Percentiles rank a stretch among this genome's conserved stretches.
Evolutionary conservation across 1,140 invertebrate species (phyloP).

Genomic region (Drosophila athabasca): DNA sequence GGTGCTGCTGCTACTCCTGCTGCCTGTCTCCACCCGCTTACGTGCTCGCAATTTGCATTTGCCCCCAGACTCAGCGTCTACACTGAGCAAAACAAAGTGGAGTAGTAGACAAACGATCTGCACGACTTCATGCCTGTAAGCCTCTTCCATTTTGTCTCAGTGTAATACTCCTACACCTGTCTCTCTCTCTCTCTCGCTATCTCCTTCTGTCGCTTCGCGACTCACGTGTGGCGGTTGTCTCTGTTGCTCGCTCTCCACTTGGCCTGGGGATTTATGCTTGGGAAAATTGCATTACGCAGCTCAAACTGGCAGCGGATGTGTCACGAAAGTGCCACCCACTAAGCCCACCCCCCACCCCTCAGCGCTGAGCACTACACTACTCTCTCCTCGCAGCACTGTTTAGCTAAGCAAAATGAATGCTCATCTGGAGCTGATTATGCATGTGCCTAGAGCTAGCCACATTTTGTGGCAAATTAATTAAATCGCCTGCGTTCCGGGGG

Average conservation of each 20-base stretch:
- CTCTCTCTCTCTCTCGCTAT: not conserved
- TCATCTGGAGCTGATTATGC: conserved; percentile 56
- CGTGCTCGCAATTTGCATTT: conserved; percentile 66
- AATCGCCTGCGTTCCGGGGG: conserved; percentile 38
- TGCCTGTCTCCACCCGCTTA: conserved; percentile 57
- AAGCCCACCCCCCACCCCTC: not conserved
- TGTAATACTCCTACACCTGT: not conserved
- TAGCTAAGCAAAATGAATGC: conserved; percentile 1
- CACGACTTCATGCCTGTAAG: no score
- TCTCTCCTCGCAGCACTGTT: conserved; percentile 10
- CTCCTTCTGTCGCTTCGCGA: not conserved
- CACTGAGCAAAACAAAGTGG: not conserved
- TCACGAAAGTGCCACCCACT: conserved; percentile 27
- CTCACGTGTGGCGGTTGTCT: conserved; percentile 28
- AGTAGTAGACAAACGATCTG: no score
- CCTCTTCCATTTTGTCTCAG: no score
- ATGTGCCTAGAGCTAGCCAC: conserved; percentile 48
- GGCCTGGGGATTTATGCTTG: conserved; percentile 44
- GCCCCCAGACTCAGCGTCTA: not conserved
- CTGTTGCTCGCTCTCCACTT: not conserved
- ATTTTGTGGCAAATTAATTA: conserved; percentile 80
- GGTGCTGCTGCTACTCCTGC: conserved; percentile 15
- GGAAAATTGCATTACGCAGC: conserved; percentile 60
- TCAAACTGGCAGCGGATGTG: conserved; percentile 43
- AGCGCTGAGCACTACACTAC: not conserved